phyloP scores from a whole-genome alignment of 2,888 invertebrate genomes.

The Arctia plantaginis region DNA sequence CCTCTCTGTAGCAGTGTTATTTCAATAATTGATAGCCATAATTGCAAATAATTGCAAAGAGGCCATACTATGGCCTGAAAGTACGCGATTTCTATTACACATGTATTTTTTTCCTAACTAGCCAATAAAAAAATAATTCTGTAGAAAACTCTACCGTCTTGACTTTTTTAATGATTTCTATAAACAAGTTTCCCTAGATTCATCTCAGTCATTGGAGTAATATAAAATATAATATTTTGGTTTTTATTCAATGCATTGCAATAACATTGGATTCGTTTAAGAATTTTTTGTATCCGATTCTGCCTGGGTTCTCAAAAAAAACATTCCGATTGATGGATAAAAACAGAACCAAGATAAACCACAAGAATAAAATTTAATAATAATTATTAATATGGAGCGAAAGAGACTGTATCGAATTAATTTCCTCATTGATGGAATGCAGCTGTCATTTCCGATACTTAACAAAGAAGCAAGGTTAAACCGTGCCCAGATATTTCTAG shows the following conservation, averaged over 20 bases:
- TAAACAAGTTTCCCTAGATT: background rate
- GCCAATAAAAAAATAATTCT: background rate
- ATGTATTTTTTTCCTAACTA: background rate
- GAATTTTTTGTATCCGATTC: background rate
- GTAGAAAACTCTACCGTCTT: background rate
- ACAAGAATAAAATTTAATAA: conserved; percentile 27
- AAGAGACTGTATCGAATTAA: conserved; percentile 53
- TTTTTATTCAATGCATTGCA: too few species aligned
- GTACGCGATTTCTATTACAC: background rate
- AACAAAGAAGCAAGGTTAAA: conserved; percentile 43
- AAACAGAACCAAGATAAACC: conserved; percentile 23
- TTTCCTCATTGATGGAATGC: conserved; percentile 53
- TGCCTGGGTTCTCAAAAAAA: background rate
- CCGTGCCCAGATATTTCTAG: conserved; percentile 44
- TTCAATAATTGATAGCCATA: too few species aligned
- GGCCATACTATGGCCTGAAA: background rate
- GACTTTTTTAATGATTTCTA: background rate
- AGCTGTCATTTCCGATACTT: conserved; percentile 55
- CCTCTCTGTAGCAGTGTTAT: background rate
- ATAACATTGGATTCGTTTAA: background rate
- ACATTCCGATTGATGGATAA: background rate
- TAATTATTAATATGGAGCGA: conserved; percentile 45
- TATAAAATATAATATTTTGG: too few species aligned
- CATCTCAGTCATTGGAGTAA: too few species aligned
- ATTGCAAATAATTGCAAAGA: background rate